Evolutionary conservation across 2,797 vertebrate species (phyloP), one percentile per base, ranked within the genome.

Genomic region (Sciaenops ocellatus): DNA sequence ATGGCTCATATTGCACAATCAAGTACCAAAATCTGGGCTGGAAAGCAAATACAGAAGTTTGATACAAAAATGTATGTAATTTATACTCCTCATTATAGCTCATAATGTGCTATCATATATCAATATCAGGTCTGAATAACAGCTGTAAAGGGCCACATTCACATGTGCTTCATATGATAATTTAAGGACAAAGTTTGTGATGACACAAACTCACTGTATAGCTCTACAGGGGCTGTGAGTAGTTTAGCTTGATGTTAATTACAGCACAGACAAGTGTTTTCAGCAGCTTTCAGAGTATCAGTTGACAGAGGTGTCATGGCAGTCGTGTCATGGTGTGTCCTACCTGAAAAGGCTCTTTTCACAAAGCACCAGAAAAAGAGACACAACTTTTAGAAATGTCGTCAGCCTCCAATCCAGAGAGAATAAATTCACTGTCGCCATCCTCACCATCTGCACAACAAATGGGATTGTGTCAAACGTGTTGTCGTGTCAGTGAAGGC

Each of bases 231-330:
- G 46, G 52, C 62, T 75, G 75, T 59, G 52, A 85, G 57, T 26
- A 71, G 75, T 75, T 65, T 34, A 52, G 71, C 56, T 63, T 48
- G 64, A 79, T 73, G 74, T 73, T 75, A 87, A 87, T 85, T 84
- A 83, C 83, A 72, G 73, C 76, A 85, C 69, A 68, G 26, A 61
- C 17, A 28, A 87, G 74, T 76, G 84, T 83, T 92, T 85, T 86
- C 13, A 78, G 59, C 74, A 51, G 82, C 50, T 87, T 69, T 75
- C 66, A 54, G 72, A 62, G 80, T 50, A 69, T 79, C 81, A 66
- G 78, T n/a, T 65, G 62, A 80, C 57, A 69, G 70, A 18, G 6
- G 78, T 76, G 80, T 78, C 78, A 51, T 41, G 57, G 73, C 30
- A 38, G 78, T 54, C 3, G 8, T 57, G 69, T 48, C 65, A 71